Conservation (phyloP, 1,140 invertebrate species). For the Heliconius hermathena region DNA sequence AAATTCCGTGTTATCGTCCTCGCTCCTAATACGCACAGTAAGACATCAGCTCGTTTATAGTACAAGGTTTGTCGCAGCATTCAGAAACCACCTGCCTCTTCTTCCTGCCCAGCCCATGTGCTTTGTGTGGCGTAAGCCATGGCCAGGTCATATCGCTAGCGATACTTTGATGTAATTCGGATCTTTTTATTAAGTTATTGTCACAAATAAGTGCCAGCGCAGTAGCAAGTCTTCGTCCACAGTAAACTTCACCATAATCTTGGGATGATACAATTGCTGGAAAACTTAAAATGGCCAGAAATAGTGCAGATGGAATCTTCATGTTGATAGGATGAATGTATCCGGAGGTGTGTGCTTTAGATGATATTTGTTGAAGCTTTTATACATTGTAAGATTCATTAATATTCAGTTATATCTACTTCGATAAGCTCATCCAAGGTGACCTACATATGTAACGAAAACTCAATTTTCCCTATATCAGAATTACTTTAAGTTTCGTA, state of each 20-base stretch:
- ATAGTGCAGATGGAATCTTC: background rate
- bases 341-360: background rate
- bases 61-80: constrained; percentile 47
- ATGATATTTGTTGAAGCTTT: constrained; percentile 4
- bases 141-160: constrained; percentile 30
- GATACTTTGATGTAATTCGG: background rate
- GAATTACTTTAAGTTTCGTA: too few species aligned
- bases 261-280: background rate
- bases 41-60: constrained; percentile 37
- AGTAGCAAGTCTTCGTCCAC: constrained; percentile 33
- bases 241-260: constrained; percentile 30
- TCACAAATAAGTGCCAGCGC: constrained; percentile 34
- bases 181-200: constrained; percentile 33
- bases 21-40: constrained; percentile 35
- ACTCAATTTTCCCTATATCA: background rate
- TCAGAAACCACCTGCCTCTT: constrained; percentile 47
- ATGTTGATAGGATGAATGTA: background rate
- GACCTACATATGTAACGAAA: constrained; percentile 33
- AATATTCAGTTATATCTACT: constrained; percentile 19
- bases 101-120: constrained; percentile 34
- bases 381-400: constrained; percentile 16
- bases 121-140: constrained; percentile 37
- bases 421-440: background rate
- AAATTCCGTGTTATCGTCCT: background rate
- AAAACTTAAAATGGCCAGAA: background rate